Percentiles rank a stretch among this genome's conserved stretches.
phyloP scores from a whole-genome alignment of 2,888 invertebrate species.

The Epirrita christyi region DNA sequence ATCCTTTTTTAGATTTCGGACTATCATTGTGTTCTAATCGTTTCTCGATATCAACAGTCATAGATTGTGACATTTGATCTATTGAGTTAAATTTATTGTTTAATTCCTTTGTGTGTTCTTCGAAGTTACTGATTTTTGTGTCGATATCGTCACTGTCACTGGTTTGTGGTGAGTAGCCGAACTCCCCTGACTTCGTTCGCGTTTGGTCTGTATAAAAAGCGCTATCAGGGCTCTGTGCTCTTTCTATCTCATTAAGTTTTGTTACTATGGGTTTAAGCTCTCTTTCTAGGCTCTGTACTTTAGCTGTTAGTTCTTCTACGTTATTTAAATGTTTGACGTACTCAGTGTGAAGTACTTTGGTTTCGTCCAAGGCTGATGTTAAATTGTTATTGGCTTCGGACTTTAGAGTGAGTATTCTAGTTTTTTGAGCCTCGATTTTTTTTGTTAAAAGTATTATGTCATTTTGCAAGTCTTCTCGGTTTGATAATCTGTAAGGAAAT shows the following conservation, averaged over 20 bases:
- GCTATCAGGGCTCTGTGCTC: constrained; percentile 77
- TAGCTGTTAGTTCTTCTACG: constrained; percentile 88
- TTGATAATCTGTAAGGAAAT: constrained; percentile 86
- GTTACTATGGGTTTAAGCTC: constrained; percentile 83
- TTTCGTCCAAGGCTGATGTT: constrained; percentile 88
- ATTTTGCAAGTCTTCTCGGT: constrained; percentile 93
- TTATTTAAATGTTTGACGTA: constrained; percentile 72
- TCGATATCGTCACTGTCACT: constrained; percentile 79
- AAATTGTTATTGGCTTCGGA: constrained; percentile 87
- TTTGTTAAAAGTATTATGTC: constrained; percentile 87
- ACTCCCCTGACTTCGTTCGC: constrained; percentile 77
- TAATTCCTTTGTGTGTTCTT: constrained; percentile 71
- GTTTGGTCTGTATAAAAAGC: constrained; percentile 84
- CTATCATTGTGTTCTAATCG: constrained; percentile 69
- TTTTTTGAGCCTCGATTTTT: constrained; percentile 87
- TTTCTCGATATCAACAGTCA: constrained; percentile 79
- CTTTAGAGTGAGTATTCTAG: constrained; percentile 87
- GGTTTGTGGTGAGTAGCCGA: constrained; percentile 77
- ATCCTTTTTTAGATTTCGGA: constrained; percentile 79
- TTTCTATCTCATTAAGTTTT: constrained; percentile 72
- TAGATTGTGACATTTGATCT: constrained; percentile 82
- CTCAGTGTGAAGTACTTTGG: constrained; percentile 88
- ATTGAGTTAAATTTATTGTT: constrained; percentile 80
- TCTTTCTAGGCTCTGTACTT: constrained; percentile 87
- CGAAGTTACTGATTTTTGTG: constrained; percentile 62